Percentiles rank a stretch among this genome's conserved stretches.
phyloP scores from a whole-genome alignment of 1,140 invertebrate species.

The Brachionus plicatilis region DNA sequence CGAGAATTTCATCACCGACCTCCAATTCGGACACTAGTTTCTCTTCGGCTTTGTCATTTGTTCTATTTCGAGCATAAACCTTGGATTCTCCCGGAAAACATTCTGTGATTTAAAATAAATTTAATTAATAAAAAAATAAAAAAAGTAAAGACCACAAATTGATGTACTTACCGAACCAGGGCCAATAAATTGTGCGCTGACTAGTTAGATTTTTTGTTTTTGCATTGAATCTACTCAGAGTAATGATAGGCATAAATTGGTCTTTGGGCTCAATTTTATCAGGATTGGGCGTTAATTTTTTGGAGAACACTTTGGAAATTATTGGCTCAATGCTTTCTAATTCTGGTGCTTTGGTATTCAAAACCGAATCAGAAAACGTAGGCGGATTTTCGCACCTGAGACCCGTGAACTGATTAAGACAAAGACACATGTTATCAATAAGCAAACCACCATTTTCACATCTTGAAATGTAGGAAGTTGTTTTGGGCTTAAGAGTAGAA shows the following conservation, averaged over 20 bases:
- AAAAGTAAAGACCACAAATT: background rate
- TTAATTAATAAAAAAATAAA: background rate
- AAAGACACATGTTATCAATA: slow-evolving; percentile 30
- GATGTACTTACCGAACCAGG: slow-evolving; percentile 28
- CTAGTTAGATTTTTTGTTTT: background rate
- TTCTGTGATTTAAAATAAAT: background rate
- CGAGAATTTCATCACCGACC: slow-evolving; percentile 6
- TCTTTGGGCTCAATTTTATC: background rate
- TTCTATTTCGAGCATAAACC: background rate
- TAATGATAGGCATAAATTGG: slow-evolving; percentile 9
- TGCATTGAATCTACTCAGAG: slow-evolving; percentile 3
- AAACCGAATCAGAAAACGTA: background rate
- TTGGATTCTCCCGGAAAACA: slow-evolving; percentile 19
- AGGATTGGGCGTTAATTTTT: background rate
- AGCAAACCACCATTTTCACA: slow-evolving; percentile 39
- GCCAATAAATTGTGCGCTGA: slow-evolving; percentile 20
- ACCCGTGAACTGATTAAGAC: slow-evolving; percentile 23
- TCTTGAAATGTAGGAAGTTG: background rate
- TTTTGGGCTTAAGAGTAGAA: background rate
- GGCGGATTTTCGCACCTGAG: slow-evolving; percentile 24
- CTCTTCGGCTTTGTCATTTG: background rate
- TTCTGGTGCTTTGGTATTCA: background rate
- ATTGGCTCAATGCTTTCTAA: background rate
- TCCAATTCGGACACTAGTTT: background rate
- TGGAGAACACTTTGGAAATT: background rate